Base-by-base conservation (phyloP, 2,888 invertebrate genomes). In the Tachystola acroxantha region DNA sequence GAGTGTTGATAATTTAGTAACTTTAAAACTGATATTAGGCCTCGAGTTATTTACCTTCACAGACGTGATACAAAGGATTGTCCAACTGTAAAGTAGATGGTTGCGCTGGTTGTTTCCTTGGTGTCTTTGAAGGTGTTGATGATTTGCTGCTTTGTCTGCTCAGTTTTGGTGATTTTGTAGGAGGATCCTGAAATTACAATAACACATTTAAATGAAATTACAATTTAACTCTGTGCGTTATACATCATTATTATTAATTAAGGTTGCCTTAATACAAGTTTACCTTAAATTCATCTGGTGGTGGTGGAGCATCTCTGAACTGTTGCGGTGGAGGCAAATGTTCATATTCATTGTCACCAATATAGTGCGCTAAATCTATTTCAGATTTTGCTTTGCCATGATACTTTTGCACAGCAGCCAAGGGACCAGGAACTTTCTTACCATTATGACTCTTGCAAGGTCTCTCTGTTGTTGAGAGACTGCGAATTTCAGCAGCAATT, bases 271-370 rank as follows among this genome's bases (percentile, higher is more conserved):
- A 2, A 20, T n/a, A n/a, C n/a, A 20, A 20, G 4, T n/a, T 4
- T 72, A 85, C 88, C 77, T 79, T 88, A 56, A 93, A 93, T 54
- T 91, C 90, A 51, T 93, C 93, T 0, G 93, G 94, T 6, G 94
- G 94, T 26, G 93, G 91, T 11, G 93, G 92, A 32, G 91, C 91
- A 73, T 95, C 95, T 67, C 94, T 90, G 60, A 95, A 95, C 75
- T 95, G 94, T 61, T 94, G 93, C 1, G 95, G 95, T 0, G 95
- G 95, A 16, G 94, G 94, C 42, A 93, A 88, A 59, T 93, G 91
- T 51, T 94, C 93, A 57, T 93, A 91, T 26, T 91, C 90, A 65
- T 88, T 89, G 48, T 90, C 88, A 33, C 85, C 85, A n/a, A 61
- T 52, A 36, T 88, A 79, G 48, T 87, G 88, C 24, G 88, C 84